phyloP scores from a whole-genome alignment of 1,140 invertebrate genomes.

The Amphibalanus amphitrite region DNA sequence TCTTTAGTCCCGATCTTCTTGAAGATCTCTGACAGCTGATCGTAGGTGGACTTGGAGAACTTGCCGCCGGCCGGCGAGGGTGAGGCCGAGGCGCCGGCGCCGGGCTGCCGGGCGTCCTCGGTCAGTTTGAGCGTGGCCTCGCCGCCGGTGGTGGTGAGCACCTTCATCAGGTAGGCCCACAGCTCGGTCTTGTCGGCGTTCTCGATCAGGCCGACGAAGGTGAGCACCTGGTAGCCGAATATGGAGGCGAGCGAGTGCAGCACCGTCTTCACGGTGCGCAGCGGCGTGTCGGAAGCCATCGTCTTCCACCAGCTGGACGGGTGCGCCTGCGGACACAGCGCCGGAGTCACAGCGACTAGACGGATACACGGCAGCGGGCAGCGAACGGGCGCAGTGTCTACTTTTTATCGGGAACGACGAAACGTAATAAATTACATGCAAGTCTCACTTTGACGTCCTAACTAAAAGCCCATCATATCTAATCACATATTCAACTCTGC shows the following conservation, averaged over 20 bases:
- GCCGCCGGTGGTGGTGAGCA: background rate
- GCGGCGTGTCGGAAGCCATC: constrained; percentile 50
- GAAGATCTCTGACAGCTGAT: constrained; percentile 73
- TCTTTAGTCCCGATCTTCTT: constrained; percentile 80
- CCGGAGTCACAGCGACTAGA: too few species aligned
- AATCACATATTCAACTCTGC: too few species aligned
- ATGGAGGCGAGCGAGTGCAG: constrained; percentile 55
- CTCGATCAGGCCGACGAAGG: constrained; percentile 20
- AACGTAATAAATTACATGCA: too few species aligned
- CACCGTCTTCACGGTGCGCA: constrained; percentile 79
- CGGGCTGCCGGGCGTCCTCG: background rate
- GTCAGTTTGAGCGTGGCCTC: background rate
- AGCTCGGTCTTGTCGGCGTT: constrained; percentile 20
- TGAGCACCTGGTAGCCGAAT: constrained; percentile 25
- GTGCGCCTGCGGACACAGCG: too few species aligned
- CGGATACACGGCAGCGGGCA: too few species aligned
- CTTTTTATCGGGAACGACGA: too few species aligned
- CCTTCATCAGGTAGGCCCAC: constrained; percentile 18
- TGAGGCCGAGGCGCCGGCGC: constrained; percentile 9
- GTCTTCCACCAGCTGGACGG: constrained; percentile 52
- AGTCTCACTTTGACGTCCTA: too few species aligned
- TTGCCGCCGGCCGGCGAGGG: constrained; percentile 15
- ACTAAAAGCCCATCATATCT: too few species aligned
- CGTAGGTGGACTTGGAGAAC: constrained; percentile 54
- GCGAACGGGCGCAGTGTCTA: too few species aligned